phyloP scores from a whole-genome alignment of 1,140 invertebrate genomes.

The Hypothenemus hampei region DNA sequence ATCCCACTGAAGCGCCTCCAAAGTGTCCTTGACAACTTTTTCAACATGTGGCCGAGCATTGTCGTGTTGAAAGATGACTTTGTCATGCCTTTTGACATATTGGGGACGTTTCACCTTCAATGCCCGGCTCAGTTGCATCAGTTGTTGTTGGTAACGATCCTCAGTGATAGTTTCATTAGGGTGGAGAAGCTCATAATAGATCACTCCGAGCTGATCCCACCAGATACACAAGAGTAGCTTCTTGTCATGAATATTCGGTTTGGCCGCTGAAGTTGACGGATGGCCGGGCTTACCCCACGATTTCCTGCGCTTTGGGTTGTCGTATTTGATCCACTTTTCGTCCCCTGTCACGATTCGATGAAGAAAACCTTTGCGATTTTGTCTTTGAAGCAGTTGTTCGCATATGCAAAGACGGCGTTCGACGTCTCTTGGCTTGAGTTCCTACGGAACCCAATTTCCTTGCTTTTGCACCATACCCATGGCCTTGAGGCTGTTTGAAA shows the following conservation, averaged over 20 bases:
- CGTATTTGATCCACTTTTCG: slow-evolving; percentile 19
- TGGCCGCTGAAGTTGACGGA: slow-evolving; percentile 6
- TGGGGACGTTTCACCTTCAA: slow-evolving; percentile 1
- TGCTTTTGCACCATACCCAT: slow-evolving; percentile 26
- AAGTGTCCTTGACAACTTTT: not conserved
- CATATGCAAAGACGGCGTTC: slow-evolving; percentile 31
- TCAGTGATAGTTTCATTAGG: slow-evolving; percentile 6
- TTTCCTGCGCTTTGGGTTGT: slow-evolving; percentile 22
- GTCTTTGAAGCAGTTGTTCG: slow-evolving; percentile 32
- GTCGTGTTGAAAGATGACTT: not conserved
- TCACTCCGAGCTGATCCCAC: slow-evolving; percentile 37
- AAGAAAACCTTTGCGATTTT: slow-evolving; percentile 37
- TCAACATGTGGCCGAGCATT: too few species aligned
- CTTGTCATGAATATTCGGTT: slow-evolving; percentile 34
- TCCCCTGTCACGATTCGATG: slow-evolving; percentile 32
- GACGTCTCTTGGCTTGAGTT: slow-evolving; percentile 35
- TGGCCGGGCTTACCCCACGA: slow-evolving; percentile 30
- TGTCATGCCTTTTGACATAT: slow-evolving; percentile 5
- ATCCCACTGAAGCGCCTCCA: not conserved
- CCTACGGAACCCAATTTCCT: slow-evolving; percentile 32
- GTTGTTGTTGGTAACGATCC: not conserved
- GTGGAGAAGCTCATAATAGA: slow-evolving; percentile 39
- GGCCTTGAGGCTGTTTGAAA: slow-evolving; percentile 19
- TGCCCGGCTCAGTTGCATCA: slow-evolving; percentile 5
- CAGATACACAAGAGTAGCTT: too few species aligned